A percentile compares a stretch with the other conserved stretches of the same genome.
Conservation (phyloP, 2,113 vertebrate species). For the Campylomormyrus tamandua region DNA sequence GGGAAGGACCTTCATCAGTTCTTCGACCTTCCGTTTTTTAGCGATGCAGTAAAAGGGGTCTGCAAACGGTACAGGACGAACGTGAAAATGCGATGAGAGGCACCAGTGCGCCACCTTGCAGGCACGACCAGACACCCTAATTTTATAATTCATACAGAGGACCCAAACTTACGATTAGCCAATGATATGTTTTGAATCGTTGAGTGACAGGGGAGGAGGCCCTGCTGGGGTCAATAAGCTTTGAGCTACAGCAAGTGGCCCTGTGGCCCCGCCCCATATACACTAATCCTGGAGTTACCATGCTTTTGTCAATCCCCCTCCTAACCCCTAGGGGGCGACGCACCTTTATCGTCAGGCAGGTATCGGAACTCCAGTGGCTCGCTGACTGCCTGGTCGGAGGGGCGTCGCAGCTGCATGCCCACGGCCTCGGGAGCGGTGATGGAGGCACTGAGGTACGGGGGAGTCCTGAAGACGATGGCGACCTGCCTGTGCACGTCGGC, state of each 20-base stretch:
- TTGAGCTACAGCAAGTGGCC: not conserved
- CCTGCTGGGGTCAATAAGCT: not conserved
- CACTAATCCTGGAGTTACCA: not conserved
- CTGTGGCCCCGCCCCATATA: not conserved
- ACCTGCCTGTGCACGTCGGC: conserved; percentile 96
- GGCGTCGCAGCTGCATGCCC: conserved; percentile 89
- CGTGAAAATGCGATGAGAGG: not conserved
- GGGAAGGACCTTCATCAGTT: conserved; percentile 73
- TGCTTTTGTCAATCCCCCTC: not conserved
- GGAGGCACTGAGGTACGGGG: conserved; percentile 66
- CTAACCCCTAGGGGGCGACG: not conserved
- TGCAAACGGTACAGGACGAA: conserved; percentile 35
- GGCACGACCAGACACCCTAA: not conserved
- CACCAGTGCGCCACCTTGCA: not conserved
- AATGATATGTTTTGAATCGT: not conserved
- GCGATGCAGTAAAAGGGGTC: conserved; percentile 86
- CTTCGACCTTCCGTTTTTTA: conserved; percentile 74
- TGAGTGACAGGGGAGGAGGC: not conserved
- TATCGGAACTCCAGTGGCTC: conserved; percentile 94
- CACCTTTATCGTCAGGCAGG: conserved; percentile 92
- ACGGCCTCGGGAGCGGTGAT: conserved; percentile 73
- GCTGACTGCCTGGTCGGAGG: conserved; percentile 95
- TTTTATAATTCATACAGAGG: not conserved
- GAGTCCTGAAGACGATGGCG: conserved; percentile 90
- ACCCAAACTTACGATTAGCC: not conserved